Evolutionary conservation across 2,888 invertebrate species (phyloP), one percentile per base, ranked within the genome.

Genomic region (Lymantria dispar): DNA sequence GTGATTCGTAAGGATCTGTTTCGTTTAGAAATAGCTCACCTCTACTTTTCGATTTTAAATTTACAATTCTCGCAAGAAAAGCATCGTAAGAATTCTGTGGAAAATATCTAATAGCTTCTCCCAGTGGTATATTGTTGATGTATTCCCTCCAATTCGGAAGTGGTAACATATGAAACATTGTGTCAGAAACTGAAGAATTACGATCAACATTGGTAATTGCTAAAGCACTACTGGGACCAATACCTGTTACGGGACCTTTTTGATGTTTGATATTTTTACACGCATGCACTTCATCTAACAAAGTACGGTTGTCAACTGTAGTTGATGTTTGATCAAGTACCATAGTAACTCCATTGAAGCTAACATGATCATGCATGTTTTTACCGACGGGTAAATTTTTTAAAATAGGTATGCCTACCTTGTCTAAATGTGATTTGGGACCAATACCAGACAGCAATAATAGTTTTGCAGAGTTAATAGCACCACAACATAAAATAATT

Each of bases 1-100:
- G 22, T 38, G 92, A 85, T 0, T 94, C 94, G 65, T 92, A 88
- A 0, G 96, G 96, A 81, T 97, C 92, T 0, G 92, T 91, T 0
- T 89, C 80, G 65, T 94, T 94, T 0, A 97, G 77, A 30, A 80
- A 67, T 0, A 95, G 56, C 13, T 83, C 80, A 0, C 95, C 95
- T 62, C 93, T 84, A 58, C 95, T 95, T 59, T 87, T 87, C 0
- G 95, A 95, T 7, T 86, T 82, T 39, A 95, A 64, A 14, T 94
- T 80, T 66, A 93, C 92, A 0, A 94, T 91, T 48, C 93, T 85
- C 0, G 93, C 80, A 50, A 91, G 79, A 3, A 94, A 74, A 0
- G 91, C 92, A 56, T 93, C 86, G 68, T 94, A 94, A 69, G 92
- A 95, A 0, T 93, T 68, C 3, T 92, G 72, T 0, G 95, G 94